Evolutionary conservation across 2,888 invertebrate genomes (phyloP).

Genomic region (Cephonodes hylas): DNA sequence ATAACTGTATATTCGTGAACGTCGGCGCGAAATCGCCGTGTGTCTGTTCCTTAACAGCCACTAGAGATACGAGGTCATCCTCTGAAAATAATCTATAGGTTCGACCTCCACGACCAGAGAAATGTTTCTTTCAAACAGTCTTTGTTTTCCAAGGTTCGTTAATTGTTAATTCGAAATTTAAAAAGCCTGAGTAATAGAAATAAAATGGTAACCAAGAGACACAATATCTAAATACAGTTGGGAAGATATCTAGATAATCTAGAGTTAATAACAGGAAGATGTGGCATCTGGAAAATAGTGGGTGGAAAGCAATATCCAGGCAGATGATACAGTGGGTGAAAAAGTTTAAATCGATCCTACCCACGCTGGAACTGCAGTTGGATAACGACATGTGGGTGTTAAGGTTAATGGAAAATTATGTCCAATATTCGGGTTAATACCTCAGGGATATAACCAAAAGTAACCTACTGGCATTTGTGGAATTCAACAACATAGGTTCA

Average conservation of each 20-base stretch:
- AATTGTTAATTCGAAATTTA: too few relatives aligned
- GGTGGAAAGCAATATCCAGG: neutral
- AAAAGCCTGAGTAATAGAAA: too few relatives aligned
- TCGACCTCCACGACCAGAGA: too few relatives aligned
- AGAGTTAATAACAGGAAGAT: neutral
- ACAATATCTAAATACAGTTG: too few relatives aligned
- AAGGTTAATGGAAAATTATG: neutral
- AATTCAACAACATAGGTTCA: neutral
- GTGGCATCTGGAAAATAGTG: neutral
- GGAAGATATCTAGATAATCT: too few relatives aligned
- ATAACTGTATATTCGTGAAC: neutral
- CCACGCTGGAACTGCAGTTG: neutral
- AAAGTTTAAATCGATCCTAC: neutral
- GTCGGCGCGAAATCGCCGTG: neutral
- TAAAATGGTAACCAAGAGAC: too few relatives aligned
- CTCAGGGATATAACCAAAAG: neutral
- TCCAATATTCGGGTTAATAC: neutral
- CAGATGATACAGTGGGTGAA: neutral
- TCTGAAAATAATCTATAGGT: too few relatives aligned
- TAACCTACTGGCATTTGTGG: neutral
- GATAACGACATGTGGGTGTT: neutral
- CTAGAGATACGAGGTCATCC: too few relatives aligned
- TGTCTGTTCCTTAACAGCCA: too few relatives aligned
- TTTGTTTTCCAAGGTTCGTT: too few relatives aligned
- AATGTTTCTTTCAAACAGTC: too few relatives aligned